Conservation (phyloP, 64 coral and sea anemone species). For the Stichodactyla mertensii region DNA sequence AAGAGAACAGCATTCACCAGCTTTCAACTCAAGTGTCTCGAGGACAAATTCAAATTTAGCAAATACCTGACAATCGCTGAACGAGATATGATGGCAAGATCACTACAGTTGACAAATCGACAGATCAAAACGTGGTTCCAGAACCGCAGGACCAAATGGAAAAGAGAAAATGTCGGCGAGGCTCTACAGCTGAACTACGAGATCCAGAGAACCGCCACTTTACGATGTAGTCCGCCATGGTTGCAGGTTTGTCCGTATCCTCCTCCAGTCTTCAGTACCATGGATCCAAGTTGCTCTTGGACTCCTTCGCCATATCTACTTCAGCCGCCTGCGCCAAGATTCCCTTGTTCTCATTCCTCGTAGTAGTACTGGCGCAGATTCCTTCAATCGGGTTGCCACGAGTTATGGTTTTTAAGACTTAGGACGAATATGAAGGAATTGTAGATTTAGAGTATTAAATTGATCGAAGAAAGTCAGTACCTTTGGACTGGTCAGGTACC, state of each 20-base stretch:
- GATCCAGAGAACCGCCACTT: slow-evolving; percentile 56
- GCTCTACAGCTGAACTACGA: slow-evolving; percentile 71
- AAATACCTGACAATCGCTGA: slow-evolving; percentile 96
- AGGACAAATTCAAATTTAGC: slow-evolving; percentile 92
- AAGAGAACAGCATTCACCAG: slow-evolving; percentile 90
- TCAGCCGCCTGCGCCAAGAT: background rate
- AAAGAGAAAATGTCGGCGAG: slow-evolving; percentile 92
- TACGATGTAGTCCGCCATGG: slow-evolving; percentile 53
- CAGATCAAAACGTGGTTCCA: slow-evolving; percentile 99
- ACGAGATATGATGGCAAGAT: slow-evolving; percentile 86
- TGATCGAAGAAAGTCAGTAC: no score
- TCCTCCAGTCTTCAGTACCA: slow-evolving; percentile 23
- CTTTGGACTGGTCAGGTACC: no score
- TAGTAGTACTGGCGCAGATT: background rate
- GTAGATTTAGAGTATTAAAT: no score
- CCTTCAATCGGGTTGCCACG: background rate
- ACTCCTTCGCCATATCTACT: slow-evolving; percentile 8
- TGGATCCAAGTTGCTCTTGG: slow-evolving; percentile 26
- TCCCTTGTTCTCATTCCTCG: slow-evolving; percentile 7
- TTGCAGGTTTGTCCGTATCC: slow-evolving; percentile 73
- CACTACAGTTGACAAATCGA: slow-evolving; percentile 86
- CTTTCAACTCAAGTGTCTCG: slow-evolving; percentile 90
- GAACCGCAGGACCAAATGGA: slow-evolving; percentile 97
- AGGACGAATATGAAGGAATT: no score
- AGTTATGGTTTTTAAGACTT: background rate